phyloP scores from a whole-genome alignment of 2,113 vertebrate genomes.

The Platycercus adscitus region DNA sequence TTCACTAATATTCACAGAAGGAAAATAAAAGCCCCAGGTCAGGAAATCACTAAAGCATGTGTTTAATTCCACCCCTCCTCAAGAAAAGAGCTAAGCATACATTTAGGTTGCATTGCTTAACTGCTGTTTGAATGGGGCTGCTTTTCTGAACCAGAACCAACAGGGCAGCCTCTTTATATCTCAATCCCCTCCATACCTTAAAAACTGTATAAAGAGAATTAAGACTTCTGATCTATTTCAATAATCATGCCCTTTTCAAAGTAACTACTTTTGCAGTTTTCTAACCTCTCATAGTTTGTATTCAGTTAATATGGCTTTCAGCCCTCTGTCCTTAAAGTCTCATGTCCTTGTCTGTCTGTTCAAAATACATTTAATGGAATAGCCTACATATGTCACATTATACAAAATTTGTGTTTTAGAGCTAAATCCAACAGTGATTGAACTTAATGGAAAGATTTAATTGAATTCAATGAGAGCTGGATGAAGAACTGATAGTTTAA shows the following conservation, averaged over 20 bases:
- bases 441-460: constrained; percentile 37
- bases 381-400: not conserved
- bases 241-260: not conserved
- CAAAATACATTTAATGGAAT: not conserved
- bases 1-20: constrained; percentile 66
- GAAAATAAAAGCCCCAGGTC: constrained; percentile 62
- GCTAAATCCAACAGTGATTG: constrained; percentile 1
- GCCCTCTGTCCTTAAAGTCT: constrained; percentile 3
- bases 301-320: not conserved
- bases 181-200: not conserved
- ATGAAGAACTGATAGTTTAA: constrained; percentile 19
- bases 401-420: not conserved
- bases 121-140: not conserved
- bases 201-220: not conserved
- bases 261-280: not conserved
- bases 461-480: constrained; percentile 27
- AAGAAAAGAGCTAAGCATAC: not conserved
- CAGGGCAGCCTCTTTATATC: not conserved
- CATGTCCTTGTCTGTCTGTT: not conserved
- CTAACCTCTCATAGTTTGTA: not conserved
- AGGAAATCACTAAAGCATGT: constrained; percentile 66
- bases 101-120: constrained; percentile 14
- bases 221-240: constrained; percentile 9
- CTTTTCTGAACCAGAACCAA: constrained; percentile 28
- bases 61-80: constrained; percentile 50